Conservation (phyloP, 64 coral and sea anemone species). For the Stichodactyla helianthus region DNA sequence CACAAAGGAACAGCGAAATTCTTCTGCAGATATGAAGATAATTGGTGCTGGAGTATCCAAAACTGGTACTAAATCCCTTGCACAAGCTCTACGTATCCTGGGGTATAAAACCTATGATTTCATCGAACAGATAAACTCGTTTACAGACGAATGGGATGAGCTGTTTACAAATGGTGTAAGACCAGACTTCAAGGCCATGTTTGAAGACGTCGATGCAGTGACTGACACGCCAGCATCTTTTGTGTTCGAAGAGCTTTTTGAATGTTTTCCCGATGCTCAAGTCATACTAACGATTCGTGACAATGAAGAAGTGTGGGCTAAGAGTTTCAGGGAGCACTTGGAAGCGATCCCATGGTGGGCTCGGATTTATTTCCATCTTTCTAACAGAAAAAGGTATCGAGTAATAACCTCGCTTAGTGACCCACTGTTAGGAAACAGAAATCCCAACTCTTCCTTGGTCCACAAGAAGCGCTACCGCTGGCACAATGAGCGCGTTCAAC, state of each 20-base stretch:
- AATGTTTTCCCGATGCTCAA: constrained; percentile 34
- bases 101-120: constrained; percentile 26
- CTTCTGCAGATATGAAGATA: background rate
- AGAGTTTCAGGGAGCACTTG: constrained; percentile 16
- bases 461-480: background rate
- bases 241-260: constrained; percentile 13
- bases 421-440: background rate
- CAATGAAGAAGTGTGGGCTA: constrained; percentile 36
- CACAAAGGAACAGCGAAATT: no score
- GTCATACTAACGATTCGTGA: constrained; percentile 36
- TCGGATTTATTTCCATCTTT: background rate
- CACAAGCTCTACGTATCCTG: constrained; percentile 33
- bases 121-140: background rate
- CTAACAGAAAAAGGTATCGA: background rate
- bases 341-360: background rate
- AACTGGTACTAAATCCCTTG: constrained; percentile 34
- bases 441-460: background rate
- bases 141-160: constrained; percentile 21
- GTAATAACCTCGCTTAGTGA: background rate
- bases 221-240: no score
- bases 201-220: constrained; percentile 19
- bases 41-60: constrained; percentile 26
- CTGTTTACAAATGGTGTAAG: constrained; percentile 4
- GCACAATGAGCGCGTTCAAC: constrained; percentile 32
- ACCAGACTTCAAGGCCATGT: constrained; percentile 27